Conservation (phyloP, 2,113 vertebrate genomes). For the Xenus cinereus region DNA sequence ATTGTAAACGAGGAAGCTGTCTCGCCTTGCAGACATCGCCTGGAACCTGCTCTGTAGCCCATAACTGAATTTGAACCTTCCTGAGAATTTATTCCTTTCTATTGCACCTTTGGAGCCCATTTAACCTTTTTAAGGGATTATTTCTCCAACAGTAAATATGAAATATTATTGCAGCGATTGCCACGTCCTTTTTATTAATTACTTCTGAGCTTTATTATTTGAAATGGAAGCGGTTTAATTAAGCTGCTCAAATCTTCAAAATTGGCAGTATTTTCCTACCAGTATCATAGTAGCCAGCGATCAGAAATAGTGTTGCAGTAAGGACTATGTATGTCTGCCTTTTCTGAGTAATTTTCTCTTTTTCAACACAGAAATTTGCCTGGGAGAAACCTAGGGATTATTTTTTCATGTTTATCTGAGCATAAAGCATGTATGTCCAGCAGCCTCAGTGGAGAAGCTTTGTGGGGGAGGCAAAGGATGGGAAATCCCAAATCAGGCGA, state of each 20-base stretch:
- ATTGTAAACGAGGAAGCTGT: not conserved
- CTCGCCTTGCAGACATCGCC: not conserved
- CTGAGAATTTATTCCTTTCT: constrained; percentile 56
- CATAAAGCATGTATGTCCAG: not conserved
- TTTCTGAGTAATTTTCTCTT: not conserved
- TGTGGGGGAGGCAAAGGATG: not conserved
- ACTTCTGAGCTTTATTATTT: constrained; percentile 24
- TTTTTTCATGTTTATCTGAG: not conserved
- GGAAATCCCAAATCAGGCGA: not conserved
- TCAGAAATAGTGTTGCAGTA: not conserved
- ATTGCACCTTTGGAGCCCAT: constrained; percentile 25
- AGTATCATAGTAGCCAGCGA: not conserved
- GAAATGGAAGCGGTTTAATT: constrained; percentile 9
- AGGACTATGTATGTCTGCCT: fast-evolving
- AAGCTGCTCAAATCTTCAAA: not conserved
- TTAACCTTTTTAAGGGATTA: constrained; percentile 46
- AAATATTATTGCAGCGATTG: constrained; percentile 23
- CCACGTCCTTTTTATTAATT: constrained; percentile 10
- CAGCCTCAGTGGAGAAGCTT: not conserved
- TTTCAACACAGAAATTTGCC: not conserved
- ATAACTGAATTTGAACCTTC: constrained; percentile 42
- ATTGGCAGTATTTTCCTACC: constrained; percentile 22
- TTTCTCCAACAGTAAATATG: constrained; percentile 53
- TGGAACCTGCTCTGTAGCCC: not conserved
- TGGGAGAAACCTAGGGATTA: not conserved